Percentiles rank a stretch among this genome's conserved stretches.
Conservation (phyloP, 2,113 vertebrate species). For the Nibea albiflora region DNA sequence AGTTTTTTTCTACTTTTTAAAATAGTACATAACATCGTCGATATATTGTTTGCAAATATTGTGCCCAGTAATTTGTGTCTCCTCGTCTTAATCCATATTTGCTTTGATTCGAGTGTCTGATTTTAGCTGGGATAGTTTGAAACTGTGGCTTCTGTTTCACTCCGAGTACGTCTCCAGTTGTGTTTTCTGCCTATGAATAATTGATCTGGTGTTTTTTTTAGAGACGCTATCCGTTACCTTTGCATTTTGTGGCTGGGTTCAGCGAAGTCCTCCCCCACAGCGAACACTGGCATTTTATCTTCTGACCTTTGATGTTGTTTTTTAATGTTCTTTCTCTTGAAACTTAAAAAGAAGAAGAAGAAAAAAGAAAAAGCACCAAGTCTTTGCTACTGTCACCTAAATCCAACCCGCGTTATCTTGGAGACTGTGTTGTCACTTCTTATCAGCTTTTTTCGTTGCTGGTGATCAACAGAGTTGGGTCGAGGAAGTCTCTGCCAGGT, state of each 20-base stretch:
- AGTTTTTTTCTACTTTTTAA: not conserved
- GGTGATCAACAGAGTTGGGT: slow-evolving; percentile 47
- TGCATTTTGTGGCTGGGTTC: slow-evolving; percentile 14
- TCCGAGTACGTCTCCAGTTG: not conserved
- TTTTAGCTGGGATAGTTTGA: slow-evolving; percentile 4
- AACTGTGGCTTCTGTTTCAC: not conserved
- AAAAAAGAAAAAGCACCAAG: slow-evolving; percentile 37
- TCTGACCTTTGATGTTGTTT: slow-evolving; percentile 58
- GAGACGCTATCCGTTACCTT: slow-evolving; percentile 24
- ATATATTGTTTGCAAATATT: not conserved
- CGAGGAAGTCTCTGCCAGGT: slow-evolving; percentile 45
- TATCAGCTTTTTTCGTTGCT: slow-evolving; percentile 53
- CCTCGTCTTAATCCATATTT: not conserved
- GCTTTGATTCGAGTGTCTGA: not conserved
- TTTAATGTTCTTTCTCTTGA: slow-evolving; percentile 35
- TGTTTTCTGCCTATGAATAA: slow-evolving; percentile 45
- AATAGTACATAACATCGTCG: not conserved
- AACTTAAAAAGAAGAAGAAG: slow-evolving; percentile 36
- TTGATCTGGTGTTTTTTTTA: slow-evolving; percentile 43
- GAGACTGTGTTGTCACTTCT: slow-evolving; percentile 52
- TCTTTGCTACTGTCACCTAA: slow-evolving; percentile 56
- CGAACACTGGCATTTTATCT: slow-evolving; percentile 56
- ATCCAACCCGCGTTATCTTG: slow-evolving; percentile 52
- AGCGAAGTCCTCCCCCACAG: slow-evolving; percentile 28
- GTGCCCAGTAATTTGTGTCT: not conserved